A percentile compares a stretch with the other conserved stretches of the same genome.
Conservation (phyloP, 2,888 invertebrate genomes). For the Hirtodrosophila alboralis region DNA sequence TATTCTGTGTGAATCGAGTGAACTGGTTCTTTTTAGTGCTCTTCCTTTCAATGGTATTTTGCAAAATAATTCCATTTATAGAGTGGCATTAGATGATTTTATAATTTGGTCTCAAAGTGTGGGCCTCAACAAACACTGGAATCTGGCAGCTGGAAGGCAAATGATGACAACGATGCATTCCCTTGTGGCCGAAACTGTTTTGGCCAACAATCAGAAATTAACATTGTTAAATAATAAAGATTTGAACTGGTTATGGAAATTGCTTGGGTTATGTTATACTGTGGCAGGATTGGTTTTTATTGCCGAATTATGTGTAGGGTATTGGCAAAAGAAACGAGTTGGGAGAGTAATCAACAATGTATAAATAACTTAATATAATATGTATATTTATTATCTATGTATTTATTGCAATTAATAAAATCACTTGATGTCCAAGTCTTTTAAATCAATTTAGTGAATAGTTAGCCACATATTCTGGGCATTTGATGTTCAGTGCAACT, state of each 20-base stretch:
- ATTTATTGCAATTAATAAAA: no score
- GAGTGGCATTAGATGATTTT: slow-evolving; percentile 1
- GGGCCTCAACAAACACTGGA: slow-evolving; percentile 10
- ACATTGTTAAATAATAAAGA: neutral
- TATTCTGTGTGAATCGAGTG: neutral
- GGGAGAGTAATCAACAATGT: no score
- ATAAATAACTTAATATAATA: no score
- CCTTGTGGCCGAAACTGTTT: neutral
- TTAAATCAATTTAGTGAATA: no score
- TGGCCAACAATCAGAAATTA: neutral
- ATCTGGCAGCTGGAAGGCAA: neutral
- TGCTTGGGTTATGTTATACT: neutral
- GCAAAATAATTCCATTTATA: slow-evolving; percentile 3
- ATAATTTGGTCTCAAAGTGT: slow-evolving; percentile 7
- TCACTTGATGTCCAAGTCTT: no score
- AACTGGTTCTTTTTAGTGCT: neutral
- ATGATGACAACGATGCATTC: neutral
- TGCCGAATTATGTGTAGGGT: neutral
- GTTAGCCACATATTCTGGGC: no score
- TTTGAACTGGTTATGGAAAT: slow-evolving; percentile 19
- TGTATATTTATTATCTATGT: no score
- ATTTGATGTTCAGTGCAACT: neutral
- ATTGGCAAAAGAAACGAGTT: neutral
- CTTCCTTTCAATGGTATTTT: neutral
- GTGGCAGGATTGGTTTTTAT: slow-evolving; percentile 10